Conservation (phyloP, 2,888 invertebrate genomes). For the Drosophila pseudotakahashii region DNA sequence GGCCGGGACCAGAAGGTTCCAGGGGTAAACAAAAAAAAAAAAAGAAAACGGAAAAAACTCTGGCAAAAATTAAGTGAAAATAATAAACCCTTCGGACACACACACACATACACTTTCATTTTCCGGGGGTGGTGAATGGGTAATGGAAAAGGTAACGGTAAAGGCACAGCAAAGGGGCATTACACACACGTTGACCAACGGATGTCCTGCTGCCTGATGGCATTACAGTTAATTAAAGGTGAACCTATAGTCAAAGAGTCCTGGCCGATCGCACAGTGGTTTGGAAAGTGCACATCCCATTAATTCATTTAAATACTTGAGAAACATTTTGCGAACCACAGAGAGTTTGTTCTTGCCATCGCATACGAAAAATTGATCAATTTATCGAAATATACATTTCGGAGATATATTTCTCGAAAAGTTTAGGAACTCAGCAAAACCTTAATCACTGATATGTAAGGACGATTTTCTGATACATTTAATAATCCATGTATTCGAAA, state of each 20-base stretch:
- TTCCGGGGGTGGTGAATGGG: not conserved
- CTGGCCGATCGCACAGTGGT: slow-evolving; percentile 10
- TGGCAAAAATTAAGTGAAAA: slow-evolving; percentile 75
- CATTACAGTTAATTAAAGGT: slow-evolving; percentile 57
- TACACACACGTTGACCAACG: slow-evolving; percentile 42
- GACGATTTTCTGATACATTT: no score
- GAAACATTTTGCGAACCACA: no score
- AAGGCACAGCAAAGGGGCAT: slow-evolving; percentile 18
- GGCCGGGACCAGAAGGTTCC: slow-evolving; percentile 40
- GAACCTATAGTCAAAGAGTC: slow-evolving; percentile 11
- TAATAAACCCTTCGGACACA: slow-evolving; percentile 59
- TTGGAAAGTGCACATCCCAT: not conserved
- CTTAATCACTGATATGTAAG: no score
- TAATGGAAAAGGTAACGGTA: not conserved
- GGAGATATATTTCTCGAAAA: no score
- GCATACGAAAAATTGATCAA: no score
- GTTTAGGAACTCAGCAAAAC: no score
- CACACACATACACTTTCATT: not conserved
- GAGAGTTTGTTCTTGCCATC: no score
- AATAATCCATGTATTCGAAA: no score
- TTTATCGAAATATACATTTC: no score
- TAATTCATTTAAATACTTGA: no score
- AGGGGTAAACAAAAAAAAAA: slow-evolving; percentile 30
- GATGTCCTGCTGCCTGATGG: slow-evolving; percentile 34
- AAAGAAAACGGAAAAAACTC: no score